Evolutionary conservation across 2,888 invertebrate species (phyloP).

Genomic region (Lepas anatifera): DNA sequence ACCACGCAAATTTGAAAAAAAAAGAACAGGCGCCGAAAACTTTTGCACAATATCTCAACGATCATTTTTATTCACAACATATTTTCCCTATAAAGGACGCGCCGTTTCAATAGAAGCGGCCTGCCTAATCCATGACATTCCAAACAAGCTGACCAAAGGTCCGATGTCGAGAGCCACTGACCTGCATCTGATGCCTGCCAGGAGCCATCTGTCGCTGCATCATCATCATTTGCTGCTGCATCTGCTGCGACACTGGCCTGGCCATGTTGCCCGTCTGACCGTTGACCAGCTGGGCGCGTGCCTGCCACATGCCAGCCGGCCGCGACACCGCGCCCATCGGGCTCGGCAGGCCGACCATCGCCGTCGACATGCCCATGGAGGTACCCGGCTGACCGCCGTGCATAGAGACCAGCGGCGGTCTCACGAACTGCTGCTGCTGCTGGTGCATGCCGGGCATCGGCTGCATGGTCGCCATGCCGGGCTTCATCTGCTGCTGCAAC

Average conservation of each 20-base stretch:
- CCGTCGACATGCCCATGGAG: not conserved
- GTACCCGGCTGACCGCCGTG: not conserved
- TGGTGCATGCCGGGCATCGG: not conserved
- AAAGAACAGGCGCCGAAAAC: too few relatives aligned
- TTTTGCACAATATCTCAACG: too few relatives aligned
- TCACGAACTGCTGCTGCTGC: too few relatives aligned
- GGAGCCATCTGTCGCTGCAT: too few relatives aligned
- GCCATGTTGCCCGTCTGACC: not conserved
- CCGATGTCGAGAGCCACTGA: not conserved
- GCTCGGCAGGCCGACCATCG: not conserved
- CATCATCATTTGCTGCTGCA: not conserved
- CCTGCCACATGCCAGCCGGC: not conserved
- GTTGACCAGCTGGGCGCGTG: not conserved
- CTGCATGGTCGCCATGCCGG: not conserved
- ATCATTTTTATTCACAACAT: too few relatives aligned
- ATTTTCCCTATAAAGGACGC: too few relatives aligned
- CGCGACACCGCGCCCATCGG: not conserved
- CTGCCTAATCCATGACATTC: too few relatives aligned
- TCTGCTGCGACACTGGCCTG: not conserved
- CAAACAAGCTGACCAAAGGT: too few relatives aligned
- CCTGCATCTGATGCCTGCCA: not conserved
- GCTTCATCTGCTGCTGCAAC: not conserved
- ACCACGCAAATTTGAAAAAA: too few relatives aligned
- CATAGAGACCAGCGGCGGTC: not conserved
- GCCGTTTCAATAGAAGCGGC: too few relatives aligned